Conservation (phyloP, 2,113 vertebrate species). For the Syrmaticus mikado region DNA sequence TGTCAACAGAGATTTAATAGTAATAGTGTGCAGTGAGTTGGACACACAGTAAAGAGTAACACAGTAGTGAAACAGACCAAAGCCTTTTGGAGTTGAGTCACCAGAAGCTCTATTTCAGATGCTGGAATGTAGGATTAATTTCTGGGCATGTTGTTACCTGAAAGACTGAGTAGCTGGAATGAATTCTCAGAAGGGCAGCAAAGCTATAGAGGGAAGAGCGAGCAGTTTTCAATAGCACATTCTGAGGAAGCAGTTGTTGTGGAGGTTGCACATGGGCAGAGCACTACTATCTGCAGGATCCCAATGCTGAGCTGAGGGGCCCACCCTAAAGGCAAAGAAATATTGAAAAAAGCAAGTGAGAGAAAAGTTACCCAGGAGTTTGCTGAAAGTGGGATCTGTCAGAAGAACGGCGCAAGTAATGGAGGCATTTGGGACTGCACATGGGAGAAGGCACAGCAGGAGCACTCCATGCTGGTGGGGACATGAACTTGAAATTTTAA, state of each 20-base stretch:
- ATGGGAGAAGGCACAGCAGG: neutral
- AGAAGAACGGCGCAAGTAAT: neutral
- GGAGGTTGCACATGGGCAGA: neutral
- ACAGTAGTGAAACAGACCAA: slow-evolving; percentile 43
- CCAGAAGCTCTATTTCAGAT: neutral
- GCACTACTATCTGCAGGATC: neutral
- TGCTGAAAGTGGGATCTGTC: neutral
- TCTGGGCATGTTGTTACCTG: slow-evolving; percentile 53
- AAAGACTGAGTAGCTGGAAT: slow-evolving; percentile 14
- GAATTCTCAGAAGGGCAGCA: slow-evolving; percentile 30
- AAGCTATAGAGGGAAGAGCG: neutral
- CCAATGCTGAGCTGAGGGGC: rapidly evolving
- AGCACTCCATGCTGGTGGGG: neutral
- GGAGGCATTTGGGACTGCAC: neutral
- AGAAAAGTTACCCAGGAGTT: neutral
- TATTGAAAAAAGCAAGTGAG: neutral
- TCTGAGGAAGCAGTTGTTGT: neutral
- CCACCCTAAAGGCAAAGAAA: neutral
- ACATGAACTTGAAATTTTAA: neutral
- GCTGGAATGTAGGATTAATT: slow-evolving; percentile 54
- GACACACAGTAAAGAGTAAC: slow-evolving; percentile 18
- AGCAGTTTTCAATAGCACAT: neutral
- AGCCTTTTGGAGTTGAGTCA: slow-evolving; percentile 19
- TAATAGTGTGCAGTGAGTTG: slow-evolving; percentile 44
- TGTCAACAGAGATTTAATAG: slow-evolving; percentile 59